Evolutionary conservation across 2,888 invertebrate species (phyloP).

Genomic region (Clunio marinus): DNA sequence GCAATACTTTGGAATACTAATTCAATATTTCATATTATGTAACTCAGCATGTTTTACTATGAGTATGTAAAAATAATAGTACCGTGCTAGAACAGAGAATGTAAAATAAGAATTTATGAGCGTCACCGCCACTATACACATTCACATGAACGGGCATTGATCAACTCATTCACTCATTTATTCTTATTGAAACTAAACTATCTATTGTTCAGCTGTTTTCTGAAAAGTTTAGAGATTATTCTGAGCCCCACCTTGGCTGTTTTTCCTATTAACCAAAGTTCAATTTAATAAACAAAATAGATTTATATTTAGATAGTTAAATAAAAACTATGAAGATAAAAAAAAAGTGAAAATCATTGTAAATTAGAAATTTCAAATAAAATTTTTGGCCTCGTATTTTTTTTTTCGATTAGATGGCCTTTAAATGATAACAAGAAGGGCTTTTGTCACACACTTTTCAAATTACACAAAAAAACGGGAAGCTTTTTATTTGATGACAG

Average conservation of each 20-base stretch:
- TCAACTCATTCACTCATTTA: not conserved
- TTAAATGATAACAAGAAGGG: no score
- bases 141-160: not conserved
- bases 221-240: not conserved
- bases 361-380: no score
- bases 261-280: no score
- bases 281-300: no score
- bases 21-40: not conserved
- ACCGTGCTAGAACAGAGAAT: conserved; percentile 32
- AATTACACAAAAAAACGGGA: no score
- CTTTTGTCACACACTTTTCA: no score
- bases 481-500: no score
- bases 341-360: no score
- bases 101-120: conserved; percentile 35
- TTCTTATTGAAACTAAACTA: conserved; percentile 32
- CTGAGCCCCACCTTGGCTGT: conserved; percentile 30
- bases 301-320: no score
- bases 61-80: not conserved
- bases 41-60: conserved; percentile 25
- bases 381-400: no score
- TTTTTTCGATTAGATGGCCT: no score
- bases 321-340: no score
- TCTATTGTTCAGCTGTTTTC: conserved; percentile 31
- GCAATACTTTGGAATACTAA: not conserved
- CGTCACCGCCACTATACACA: conserved; percentile 29